Conservation (phyloP, 2,113 vertebrate genomes). For the Stercorarius parasiticus region DNA sequence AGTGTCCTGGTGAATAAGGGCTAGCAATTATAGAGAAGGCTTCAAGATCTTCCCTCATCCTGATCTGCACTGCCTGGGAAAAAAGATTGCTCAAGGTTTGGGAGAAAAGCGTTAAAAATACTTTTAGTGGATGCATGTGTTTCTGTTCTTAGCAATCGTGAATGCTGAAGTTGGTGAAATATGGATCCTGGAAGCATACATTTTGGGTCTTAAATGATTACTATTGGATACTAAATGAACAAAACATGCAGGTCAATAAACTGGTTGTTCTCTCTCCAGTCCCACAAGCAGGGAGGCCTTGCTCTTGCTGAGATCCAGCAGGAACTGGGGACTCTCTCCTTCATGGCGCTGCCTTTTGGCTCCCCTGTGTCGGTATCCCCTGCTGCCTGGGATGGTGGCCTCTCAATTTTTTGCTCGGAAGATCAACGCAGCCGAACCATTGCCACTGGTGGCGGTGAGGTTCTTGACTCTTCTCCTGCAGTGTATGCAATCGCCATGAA, state of each 20-base stretch:
- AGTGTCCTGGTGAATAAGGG: background rate
- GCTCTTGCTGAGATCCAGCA: background rate
- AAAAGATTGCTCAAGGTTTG: background rate
- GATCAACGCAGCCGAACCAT: accelerated
- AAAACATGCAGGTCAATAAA: background rate
- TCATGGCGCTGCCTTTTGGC: background rate
- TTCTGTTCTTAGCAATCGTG: background rate
- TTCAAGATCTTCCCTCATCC: background rate
- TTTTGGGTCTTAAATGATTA: background rate
- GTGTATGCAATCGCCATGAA: accelerated
- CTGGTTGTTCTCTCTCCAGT: background rate
- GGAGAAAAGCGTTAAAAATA: background rate
- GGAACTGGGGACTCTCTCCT: background rate
- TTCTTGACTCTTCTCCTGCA: background rate
- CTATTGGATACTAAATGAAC: background rate
- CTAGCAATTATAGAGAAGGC: background rate
- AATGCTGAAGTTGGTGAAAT: background rate
- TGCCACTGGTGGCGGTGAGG: accelerated
- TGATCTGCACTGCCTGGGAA: background rate
- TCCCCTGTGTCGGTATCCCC: background rate
- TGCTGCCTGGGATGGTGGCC: background rate
- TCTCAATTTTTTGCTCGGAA: background rate
- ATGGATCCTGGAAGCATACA: background rate
- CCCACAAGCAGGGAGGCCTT: background rate
- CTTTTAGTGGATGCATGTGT: background rate